Evolutionary conservation across 2,797 vertebrate species (phyloP).

Genomic region (Glossophaga mutica): DNA sequence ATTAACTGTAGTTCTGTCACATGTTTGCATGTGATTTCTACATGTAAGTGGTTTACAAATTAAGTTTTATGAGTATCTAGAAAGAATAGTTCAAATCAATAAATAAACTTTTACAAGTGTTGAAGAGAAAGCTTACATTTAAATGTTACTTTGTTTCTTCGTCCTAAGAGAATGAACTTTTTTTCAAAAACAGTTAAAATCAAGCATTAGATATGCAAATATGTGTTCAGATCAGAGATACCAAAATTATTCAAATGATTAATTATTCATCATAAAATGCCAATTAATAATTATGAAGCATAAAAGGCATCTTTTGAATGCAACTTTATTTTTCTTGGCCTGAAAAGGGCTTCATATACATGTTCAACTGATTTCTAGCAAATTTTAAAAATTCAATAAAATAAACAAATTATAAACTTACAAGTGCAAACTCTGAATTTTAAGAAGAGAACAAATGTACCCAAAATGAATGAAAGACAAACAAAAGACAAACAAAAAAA

Average conservation of each 20-base stretch:
- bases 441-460: constrained; percentile 71
- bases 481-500: background rate
- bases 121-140: constrained; percentile 79
- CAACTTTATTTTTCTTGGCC: constrained; percentile 86
- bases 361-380: constrained; percentile 81
- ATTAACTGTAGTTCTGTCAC: constrained; percentile 44
- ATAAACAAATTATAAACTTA: constrained; percentile 80
- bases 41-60: constrained; percentile 70
- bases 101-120: constrained; percentile 76
- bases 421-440: constrained; percentile 78
- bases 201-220: constrained; percentile 97
- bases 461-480: constrained; percentile 36
- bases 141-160: constrained; percentile 85
- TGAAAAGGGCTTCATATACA: constrained; percentile 82
- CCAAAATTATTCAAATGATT: constrained; percentile 98
- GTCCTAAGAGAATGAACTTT: constrained; percentile 88
- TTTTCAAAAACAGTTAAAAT: constrained; percentile 83
- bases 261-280: constrained; percentile 95
- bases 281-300: constrained; percentile 95
- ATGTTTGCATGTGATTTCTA: constrained; percentile 57
- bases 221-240: constrained; percentile 96
- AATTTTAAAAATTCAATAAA: constrained; percentile 84
- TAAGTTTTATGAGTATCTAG: constrained; percentile 71
- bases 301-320: constrained; percentile 89
- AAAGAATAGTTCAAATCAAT: constrained; percentile 71